phyloP scores from a whole-genome alignment of 2,888 invertebrate species.

The Ptilodon capucinus region DNA sequence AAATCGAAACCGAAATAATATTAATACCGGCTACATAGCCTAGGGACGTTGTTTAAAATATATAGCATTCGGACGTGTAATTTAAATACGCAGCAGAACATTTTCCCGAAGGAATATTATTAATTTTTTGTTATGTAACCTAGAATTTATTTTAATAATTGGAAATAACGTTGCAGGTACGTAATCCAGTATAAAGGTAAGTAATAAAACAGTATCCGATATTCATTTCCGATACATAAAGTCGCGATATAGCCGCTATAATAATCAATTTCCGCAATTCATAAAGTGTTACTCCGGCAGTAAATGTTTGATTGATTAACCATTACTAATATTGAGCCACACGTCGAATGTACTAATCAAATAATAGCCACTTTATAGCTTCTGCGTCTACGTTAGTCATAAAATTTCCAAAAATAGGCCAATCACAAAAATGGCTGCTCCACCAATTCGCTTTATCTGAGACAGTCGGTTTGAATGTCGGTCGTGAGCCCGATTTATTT shows the following conservation, averaged over 20 bases:
- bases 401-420: slow-evolving; percentile 45
- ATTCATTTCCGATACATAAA: neutral
- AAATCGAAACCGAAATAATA: neutral
- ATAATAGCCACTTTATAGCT: slow-evolving; percentile 44
- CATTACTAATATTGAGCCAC: slow-evolving; percentile 18
- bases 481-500: slow-evolving; percentile 55
- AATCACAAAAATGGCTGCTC: slow-evolving; percentile 46
- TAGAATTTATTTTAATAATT: too few species aligned
- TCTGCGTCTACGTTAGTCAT: slow-evolving; percentile 37
- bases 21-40: neutral
- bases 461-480: slow-evolving; percentile 52
- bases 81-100: neutral
- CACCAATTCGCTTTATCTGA: slow-evolving; percentile 47
- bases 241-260: neutral
- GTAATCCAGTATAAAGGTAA: neutral
- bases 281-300: neutral
- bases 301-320: slow-evolving; percentile 10
- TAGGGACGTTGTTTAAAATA: neutral
- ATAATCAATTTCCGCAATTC: neutral
- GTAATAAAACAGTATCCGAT: neutral
- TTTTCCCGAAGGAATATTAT: neutral
- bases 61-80: neutral
- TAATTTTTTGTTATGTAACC: too few species aligned
- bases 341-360: slow-evolving; percentile 40
- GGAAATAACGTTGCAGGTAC: too few species aligned